Evolutionary conservation across 2,113 vertebrate species (phyloP).

Genomic region (Plecotus auritus): DNA sequence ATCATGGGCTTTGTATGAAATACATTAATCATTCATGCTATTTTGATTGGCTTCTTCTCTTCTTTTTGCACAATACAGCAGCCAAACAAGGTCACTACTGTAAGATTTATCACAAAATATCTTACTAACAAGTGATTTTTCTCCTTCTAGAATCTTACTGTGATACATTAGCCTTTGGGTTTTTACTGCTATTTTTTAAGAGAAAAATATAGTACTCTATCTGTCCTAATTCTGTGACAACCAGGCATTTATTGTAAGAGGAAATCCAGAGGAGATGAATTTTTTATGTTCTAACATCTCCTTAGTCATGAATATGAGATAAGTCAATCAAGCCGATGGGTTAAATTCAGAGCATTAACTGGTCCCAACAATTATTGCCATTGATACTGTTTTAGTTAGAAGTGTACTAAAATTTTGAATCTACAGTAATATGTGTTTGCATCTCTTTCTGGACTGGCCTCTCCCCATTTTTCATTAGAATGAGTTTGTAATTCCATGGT

Average conservation of each 20-base stretch:
- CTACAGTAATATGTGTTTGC: background rate
- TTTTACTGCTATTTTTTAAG: constrained; percentile 16
- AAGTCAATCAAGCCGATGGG: background rate
- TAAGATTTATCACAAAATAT: constrained; percentile 50
- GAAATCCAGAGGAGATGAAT: background rate
- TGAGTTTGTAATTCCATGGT: background rate
- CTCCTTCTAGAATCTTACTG: constrained; percentile 32
- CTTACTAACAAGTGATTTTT: constrained; percentile 59
- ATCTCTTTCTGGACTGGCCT: background rate
- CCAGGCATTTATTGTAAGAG: background rate
- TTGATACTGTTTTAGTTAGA: constrained; percentile 1
- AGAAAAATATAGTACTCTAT: background rate
- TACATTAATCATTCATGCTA: constrained; percentile 64
- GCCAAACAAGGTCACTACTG: constrained; percentile 42
- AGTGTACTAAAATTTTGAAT: background rate
- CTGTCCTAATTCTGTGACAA: constrained; percentile 27
- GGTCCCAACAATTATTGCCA: background rate
- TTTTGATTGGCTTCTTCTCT: constrained; percentile 56
- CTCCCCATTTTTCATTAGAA: background rate
- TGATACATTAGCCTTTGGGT: constrained; percentile 18
- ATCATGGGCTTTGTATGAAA: constrained; percentile 52
- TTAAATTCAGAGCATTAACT: background rate
- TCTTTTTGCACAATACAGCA: constrained; percentile 28
- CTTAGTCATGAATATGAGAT: background rate
- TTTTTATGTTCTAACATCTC: constrained; percentile 15